Percentiles rank a stretch among this genome's conserved stretches.
Evolutionary conservation across 1,140 invertebrate genomes (phyloP).

Genomic region (Bilobella aurantiaca): DNA sequence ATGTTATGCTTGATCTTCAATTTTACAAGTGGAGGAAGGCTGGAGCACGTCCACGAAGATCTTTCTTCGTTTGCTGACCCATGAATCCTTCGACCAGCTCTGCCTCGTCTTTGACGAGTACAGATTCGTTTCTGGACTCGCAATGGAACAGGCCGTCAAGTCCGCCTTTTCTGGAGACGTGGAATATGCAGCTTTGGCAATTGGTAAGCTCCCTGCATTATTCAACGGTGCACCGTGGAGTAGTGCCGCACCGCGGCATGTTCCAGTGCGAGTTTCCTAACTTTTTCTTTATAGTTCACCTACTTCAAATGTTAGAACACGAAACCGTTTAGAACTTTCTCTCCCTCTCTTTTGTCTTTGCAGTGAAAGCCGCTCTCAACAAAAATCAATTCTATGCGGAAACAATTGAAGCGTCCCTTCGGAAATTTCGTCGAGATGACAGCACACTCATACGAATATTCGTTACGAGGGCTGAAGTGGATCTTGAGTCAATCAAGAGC

Average conservation of each 20-base stretch:
- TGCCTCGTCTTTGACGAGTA: conserved; percentile 60
- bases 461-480: conserved; percentile 44
- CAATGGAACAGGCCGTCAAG: conserved; percentile 56
- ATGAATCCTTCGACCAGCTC: conserved; percentile 56
- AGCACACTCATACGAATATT: conserved; percentile 41
- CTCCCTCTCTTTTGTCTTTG: conserved; percentile 34
- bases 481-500: conserved; percentile 56
- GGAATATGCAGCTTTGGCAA: conserved; percentile 51
- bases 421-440: conserved; percentile 42
- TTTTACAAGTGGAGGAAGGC: conserved; percentile 47
- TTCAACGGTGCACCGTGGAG: too few species aligned
- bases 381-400: conserved; percentile 62
- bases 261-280: too few species aligned
- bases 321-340: too few species aligned
- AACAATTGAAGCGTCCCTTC: conserved; percentile 46
- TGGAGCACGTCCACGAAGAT: conserved; percentile 61
- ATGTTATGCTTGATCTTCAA: background rate
- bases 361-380: conserved; percentile 56
- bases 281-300: too few species aligned
- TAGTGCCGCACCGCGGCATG: too few species aligned
- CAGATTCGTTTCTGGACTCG: conserved; percentile 52
- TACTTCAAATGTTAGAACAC: too few species aligned
- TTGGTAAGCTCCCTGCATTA: too few species aligned
- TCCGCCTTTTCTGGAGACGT: conserved; percentile 53
- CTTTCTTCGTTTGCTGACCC: conserved; percentile 57